Evolutionary conservation across 2,888 invertebrate species (phyloP), one percentile per base, ranked within the genome.

Genomic region (Acleris holmiana): DNA sequence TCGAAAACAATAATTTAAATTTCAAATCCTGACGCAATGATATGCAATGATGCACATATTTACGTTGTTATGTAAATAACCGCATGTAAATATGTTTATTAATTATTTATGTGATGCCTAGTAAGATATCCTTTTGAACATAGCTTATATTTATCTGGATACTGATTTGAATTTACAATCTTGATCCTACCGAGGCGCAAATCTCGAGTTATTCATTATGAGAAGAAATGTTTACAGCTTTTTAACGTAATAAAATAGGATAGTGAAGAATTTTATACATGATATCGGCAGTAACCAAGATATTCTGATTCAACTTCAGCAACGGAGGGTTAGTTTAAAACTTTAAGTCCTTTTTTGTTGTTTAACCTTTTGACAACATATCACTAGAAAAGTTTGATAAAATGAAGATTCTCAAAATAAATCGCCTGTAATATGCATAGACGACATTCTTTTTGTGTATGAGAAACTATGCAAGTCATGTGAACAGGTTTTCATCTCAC

Each of bases 91-190:
- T 62, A 56, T 57, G 62, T 63, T 63, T 56, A 54, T 59, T 58
- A 59, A 46, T 47, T 63, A 64, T 64, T 64, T 54, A 64, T 64
- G 64, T 64, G 58, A 64, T 58, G 58, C 41, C 41, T 15, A 21
- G 49, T 47, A 50, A 58, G 47, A 58, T 53, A 64, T 59, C 59
- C 48, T 40, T 59, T 59, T 65, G 59, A 49, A 41, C 35, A 40
- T 47, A 18, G 47, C 47, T 47, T 53, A 44, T 58, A 44, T 58
- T 53, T 59, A 59, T 59, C 64, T 29, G 17, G 48, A n/a, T 46
- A 17, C 57, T 29, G 41, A 47, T 64, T 58, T 58, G 58, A 64
- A 64, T 64, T 64, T 64, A 64, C 58, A 64, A 64, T 58, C 63
- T 51, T 18, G 63, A 58, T 58, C 58, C 53, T 41, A 8, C 29